Base-by-base conservation (phyloP, 1,140 invertebrate genomes). In the Drosophila kepulauana region DNA sequence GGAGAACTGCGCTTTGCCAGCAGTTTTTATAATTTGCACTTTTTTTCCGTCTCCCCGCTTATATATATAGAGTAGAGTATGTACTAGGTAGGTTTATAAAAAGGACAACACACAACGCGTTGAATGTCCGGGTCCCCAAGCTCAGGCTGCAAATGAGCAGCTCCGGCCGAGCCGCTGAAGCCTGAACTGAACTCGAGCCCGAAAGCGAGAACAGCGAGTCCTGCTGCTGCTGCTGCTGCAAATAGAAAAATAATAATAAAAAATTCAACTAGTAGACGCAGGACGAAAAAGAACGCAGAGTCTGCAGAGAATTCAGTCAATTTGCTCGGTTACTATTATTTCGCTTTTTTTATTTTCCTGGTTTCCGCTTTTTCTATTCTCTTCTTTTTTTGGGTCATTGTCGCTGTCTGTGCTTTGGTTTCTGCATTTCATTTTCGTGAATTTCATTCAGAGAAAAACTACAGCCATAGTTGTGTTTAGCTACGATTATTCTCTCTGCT, bases 11-110 rank as follows among this genome's bases (percentile, higher is more conserved):
- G 85, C 86, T 88, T 88, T 88, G 84, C 81, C 86, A 88, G 78
- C 86, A 90, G 65, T 88, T 85, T 88, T 78, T 88, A 88, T 89
- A 89, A 88, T 88, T 88, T 88, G 79, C 82, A 87, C 79, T 81
- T 68, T 41, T 67, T 61, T 61, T 67, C 46, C 28, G 28, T 11
- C 49, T 28, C 11, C 6, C 11, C 49, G 49, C 25, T 25, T 52
- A 30, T 13, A 33, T 33, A 33, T 33, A 33, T 33, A 33, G 20
- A 25, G 20, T 33, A 33, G 7, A 33, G 30, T 6, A 8, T 8
- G 30, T 33, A 33, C 30, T 38, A 52, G 41, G 41, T 30, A 30
- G 4, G 4, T 69, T 20, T 45, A 38, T 57, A 41, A 13, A 57
- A 38, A 57, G 54, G 33, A 57, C 51, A 54, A 54, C 28, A 54